A percentile compares a stretch with the other conserved stretches of the same genome.
Conservation (phyloP, 2,797 vertebrate species). For the Nasua narica region DNA sequence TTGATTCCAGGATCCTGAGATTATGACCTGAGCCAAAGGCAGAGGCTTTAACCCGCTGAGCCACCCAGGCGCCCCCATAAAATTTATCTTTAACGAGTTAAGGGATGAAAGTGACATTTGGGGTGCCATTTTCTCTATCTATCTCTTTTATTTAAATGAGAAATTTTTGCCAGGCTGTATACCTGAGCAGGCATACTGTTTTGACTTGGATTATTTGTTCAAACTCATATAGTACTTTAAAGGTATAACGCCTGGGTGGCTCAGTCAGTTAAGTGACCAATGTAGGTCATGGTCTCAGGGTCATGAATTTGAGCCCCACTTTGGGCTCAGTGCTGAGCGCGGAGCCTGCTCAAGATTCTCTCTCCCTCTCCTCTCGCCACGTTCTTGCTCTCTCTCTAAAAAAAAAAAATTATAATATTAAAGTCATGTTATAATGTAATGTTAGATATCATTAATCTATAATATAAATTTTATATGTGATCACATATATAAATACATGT, state of each 20-base stretch:
- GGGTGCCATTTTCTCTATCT: neutral
- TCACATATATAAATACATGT: neutral
- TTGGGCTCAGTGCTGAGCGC: neutral
- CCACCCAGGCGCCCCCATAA: neutral
- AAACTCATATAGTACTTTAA: neutral
- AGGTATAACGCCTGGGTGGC: neutral
- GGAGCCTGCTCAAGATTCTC: neutral
- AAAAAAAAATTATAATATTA: neutral
- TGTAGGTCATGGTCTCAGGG: neutral
- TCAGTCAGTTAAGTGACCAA: neutral
- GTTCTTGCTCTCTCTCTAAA: neutral
- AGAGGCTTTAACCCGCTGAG: too few relatives aligned
- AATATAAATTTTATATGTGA: neutral
- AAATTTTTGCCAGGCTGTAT: neutral
- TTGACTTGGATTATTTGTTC: neutral
- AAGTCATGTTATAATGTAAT: neutral
- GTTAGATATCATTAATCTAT: neutral
- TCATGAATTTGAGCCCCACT: neutral
- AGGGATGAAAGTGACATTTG: too few relatives aligned
- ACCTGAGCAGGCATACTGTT: neutral
- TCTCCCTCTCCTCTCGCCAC: neutral
- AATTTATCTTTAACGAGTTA: neutral
- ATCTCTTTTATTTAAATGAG: constrained; percentile 34
- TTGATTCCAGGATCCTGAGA: too few relatives aligned
- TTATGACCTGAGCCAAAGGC: too few relatives aligned